Conservation (phyloP, 2,888 invertebrate species). For the Himalopsyche japonica region DNA sequence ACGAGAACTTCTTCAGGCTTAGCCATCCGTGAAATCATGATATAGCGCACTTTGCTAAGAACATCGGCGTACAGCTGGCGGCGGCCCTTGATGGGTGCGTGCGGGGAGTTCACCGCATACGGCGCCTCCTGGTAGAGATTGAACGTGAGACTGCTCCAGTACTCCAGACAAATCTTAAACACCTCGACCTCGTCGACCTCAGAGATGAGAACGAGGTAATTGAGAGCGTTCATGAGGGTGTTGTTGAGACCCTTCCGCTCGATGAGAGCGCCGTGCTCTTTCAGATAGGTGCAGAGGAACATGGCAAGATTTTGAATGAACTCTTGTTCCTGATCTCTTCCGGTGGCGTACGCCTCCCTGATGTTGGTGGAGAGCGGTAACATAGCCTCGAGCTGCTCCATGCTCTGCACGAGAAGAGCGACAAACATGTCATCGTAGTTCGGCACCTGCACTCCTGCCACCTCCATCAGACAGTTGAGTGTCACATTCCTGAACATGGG, state of each 20-base stretch:
- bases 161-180: slow-evolving; percentile 98
- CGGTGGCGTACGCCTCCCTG: slow-evolving; percentile 89
- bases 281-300: slow-evolving; percentile 94
- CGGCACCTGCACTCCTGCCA: slow-evolving; percentile 86
- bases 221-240: slow-evolving; percentile 79
- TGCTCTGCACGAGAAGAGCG: slow-evolving; percentile 86
- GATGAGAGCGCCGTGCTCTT: slow-evolving; percentile 90
- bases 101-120: slow-evolving; percentile 59
- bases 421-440: slow-evolving; percentile 94
- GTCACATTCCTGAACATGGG: slow-evolving; percentile 98
- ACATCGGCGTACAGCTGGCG: slow-evolving; percentile 79
- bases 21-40: slow-evolving; percentile 99
- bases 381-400: slow-evolving; percentile 91
- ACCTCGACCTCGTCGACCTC: slow-evolving; percentile 99
- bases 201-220: slow-evolving; percentile 88
- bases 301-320: slow-evolving; percentile 98
- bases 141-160: slow-evolving; percentile 93
- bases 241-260: slow-evolving; percentile 80
- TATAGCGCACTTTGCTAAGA: slow-evolving; percentile 86
- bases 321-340: slow-evolving; percentile 96
- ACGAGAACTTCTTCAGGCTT: slow-evolving; percentile 99
- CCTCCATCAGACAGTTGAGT: slow-evolving; percentile 97
- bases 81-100: slow-evolving; percentile 55
- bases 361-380: slow-evolving; percentile 90
- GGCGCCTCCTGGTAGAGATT: slow-evolving; percentile 91